These are phyloP conservation scores for fruit fly (Drosophila melanogaster) DNA, from an alignment of 1,140 invertebrate genomes.

Conservation along the genomic window DNA sequence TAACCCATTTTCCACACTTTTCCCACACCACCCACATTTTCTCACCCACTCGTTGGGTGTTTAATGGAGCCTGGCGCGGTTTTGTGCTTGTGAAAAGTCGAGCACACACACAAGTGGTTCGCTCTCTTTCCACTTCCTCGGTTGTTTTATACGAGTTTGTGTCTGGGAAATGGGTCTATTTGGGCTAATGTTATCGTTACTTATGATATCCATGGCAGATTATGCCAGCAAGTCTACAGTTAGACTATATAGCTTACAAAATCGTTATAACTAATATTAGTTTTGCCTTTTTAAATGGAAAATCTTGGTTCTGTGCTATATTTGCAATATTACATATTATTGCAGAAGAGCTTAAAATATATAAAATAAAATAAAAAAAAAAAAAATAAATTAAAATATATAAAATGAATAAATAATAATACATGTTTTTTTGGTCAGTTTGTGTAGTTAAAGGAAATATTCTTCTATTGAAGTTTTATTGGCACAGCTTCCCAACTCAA, in stretches of 20 bases:
- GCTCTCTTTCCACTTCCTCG: conserved; percentile 12
- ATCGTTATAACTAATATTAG: conserved; percentile 18
- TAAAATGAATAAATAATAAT: too few relatives aligned
- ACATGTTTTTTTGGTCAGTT: not conserved
- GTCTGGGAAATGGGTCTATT: conserved; percentile 70
- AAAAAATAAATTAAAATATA: too few relatives aligned
- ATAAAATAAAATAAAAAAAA: too few relatives aligned
- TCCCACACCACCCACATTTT: conserved; percentile 24
- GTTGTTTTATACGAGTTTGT: conserved; percentile 10
- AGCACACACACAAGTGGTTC: conserved; percentile 39
- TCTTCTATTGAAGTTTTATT: too few relatives aligned
- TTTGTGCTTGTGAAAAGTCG: conserved; percentile 53
- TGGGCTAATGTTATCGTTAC: conserved; percentile 77
- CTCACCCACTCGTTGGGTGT: conserved; percentile 47
- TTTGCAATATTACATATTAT: not conserved
- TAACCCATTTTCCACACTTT: conserved; percentile 19
- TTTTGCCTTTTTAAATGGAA: conserved; percentile 1
- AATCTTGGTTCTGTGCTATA: not conserved
- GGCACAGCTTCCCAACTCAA: not conserved
- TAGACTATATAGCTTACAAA: conserved; percentile 13
- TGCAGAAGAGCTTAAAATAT: not conserved
- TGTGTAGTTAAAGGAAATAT: too few relatives aligned
- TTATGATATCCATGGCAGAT: conserved; percentile 74
- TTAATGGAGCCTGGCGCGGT: conserved; percentile 76
- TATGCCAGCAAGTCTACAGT: conserved; percentile 43